Evolutionary conservation across 2,113 vertebrate genomes (phyloP).

Genomic region (Grammomys surdaster): DNA sequence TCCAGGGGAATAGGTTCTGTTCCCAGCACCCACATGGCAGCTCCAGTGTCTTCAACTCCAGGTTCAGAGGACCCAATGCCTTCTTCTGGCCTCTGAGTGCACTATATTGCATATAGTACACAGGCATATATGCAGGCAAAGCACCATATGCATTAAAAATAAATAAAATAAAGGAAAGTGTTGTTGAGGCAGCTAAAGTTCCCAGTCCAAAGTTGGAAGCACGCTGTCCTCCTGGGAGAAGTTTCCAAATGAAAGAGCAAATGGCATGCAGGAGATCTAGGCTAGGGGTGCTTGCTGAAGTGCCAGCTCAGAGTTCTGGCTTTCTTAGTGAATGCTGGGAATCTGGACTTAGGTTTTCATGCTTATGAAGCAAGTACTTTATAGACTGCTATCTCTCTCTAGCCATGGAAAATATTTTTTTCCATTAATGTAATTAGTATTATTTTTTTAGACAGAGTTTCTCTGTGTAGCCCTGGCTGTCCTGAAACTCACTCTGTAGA

Average conservation of each 20-base stretch:
- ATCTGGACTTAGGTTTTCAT: not conserved
- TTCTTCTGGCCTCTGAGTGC: not conserved
- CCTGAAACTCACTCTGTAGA: not conserved
- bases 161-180: not conserved
- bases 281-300: not conserved
- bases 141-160: not conserved
- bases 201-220: not conserved
- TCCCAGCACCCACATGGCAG: not conserved
- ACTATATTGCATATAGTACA: too few relatives aligned
- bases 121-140: not conserved
- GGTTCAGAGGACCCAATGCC: not conserved
- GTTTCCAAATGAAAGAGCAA: not conserved
- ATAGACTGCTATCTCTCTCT: not conserved
- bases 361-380: not conserved
- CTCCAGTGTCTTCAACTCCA: not conserved
- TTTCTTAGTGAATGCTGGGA: not conserved
- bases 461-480: not conserved
- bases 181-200: not conserved
- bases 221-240: not conserved
- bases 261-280: too few relatives aligned
- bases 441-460: not conserved
- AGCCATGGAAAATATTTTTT: not conserved
- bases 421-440: not conserved
- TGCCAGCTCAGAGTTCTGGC: not conserved
- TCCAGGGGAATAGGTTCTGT: not conserved